Percentiles rank a stretch among this genome's conserved stretches.
Evolutionary conservation across 2,888 invertebrate species (phyloP).

Genomic region (Athripsodes cinereus): DNA sequence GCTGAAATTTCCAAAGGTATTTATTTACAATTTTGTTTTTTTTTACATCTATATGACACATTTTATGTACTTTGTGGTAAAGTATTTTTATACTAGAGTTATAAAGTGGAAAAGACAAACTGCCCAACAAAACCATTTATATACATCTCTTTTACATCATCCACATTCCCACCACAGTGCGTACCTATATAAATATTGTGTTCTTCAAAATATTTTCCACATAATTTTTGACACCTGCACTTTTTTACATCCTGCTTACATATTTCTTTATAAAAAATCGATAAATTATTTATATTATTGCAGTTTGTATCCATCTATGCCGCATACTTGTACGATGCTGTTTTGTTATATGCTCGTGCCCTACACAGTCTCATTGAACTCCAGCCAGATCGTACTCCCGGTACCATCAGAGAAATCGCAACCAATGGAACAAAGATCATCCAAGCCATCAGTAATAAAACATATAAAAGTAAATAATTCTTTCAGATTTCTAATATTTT

Average conservation of each 20-base stretch:
- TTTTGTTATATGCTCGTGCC: slow-evolving; percentile 84
- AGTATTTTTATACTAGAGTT: no score
- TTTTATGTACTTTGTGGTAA: no score
- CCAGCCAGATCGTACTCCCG: slow-evolving; percentile 52
- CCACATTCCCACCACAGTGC: neutral
- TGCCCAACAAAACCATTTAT: no score
- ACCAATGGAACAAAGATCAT: slow-evolving; percentile 85
- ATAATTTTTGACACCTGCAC: slow-evolving; percentile 22
- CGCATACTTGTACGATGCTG: slow-evolving; percentile 92
- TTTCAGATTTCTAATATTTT: no score
- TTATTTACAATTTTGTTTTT: neutral
- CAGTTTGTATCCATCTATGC: slow-evolving; percentile 87
- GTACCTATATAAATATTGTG: neutral
- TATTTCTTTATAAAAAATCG: neutral
- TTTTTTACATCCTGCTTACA: neutral
- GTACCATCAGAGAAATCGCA: slow-evolving; percentile 61
- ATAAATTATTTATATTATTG: slow-evolving; percentile 12
- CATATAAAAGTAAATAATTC: slow-evolving; percentile 83
- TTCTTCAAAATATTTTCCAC: neutral
- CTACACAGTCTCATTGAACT: slow-evolving; percentile 66
- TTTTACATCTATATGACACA: no score
- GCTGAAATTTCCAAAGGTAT: slow-evolving; percentile 5
- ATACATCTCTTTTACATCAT: no score
- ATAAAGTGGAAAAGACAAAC: no score
- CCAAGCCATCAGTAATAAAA: slow-evolving; percentile 71